These are phyloP conservation scores for Electrona antarctica DNA, from an alignment of 2,113 vertebrate genomes.

Conservation along the genomic window DNA sequence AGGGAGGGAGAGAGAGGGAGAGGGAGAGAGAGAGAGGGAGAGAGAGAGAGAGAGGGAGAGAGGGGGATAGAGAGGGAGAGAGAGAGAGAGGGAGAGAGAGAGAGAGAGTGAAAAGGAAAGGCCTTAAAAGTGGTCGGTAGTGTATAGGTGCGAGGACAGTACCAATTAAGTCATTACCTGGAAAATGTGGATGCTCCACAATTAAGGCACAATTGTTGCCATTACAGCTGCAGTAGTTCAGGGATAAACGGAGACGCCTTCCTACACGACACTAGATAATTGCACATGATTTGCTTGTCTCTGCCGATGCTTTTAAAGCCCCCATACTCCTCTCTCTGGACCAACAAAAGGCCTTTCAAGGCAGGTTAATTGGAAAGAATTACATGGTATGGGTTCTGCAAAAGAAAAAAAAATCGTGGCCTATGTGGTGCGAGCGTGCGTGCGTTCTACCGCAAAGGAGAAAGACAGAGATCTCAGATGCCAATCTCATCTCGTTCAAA, in stretches of 20 bases:
- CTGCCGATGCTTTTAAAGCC: constrained; percentile 36
- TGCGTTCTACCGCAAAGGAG: constrained; percentile 1
- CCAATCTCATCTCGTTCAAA: not conserved
- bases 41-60: not conserved
- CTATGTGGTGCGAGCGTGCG: not conserved
- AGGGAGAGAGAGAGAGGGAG: constrained; percentile 1
- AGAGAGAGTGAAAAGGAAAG: not conserved
- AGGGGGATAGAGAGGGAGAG: not conserved
- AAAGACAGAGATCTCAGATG: constrained; percentile 39
- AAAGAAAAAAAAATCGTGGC: not conserved
- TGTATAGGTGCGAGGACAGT: constrained; percentile 37
- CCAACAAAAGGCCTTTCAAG: constrained; percentile 25
- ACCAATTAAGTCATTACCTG: constrained; percentile 71
- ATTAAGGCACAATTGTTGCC: constrained; percentile 63
- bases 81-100: not conserved
- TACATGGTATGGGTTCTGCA: constrained; percentile 3
- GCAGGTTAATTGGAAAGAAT: constrained; percentile 45
- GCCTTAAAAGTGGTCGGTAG: constrained; percentile 15
- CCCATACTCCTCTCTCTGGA: constrained; percentile 21
- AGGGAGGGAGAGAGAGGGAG: no score
- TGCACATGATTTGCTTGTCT: constrained; percentile 45
- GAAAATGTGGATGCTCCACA: constrained; percentile 51
- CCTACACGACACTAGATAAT: constrained; percentile 60
- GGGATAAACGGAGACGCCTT: constrained; percentile 59
- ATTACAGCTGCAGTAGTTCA: constrained; percentile 50